Base-by-base conservation (phyloP, 1,140 invertebrate genomes). In the Drosophila nikananu region DNA sequence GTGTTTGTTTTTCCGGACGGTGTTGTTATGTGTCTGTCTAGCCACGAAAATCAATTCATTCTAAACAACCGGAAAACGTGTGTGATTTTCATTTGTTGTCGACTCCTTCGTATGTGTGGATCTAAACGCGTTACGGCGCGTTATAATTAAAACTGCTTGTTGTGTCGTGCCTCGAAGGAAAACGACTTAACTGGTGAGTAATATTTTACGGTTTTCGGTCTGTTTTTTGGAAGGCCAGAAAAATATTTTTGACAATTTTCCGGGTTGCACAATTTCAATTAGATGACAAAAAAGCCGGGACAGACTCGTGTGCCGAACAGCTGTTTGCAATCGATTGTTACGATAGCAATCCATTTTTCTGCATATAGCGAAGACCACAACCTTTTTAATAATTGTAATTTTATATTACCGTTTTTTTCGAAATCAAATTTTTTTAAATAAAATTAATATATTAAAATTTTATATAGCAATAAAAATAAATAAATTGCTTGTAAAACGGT, bases 41-140 rank as follows among this genome's bases (percentile, higher is more conserved):
- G 48, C 49, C 81, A 70, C 64, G 72, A 81, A 60, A 86, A 86
- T 86, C 83, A 86, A 86, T 86, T 86, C 58, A 68, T 66, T 65
- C 54, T 39, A 51, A 67, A 70, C 64, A 77, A 75, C 19, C 63
- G 27, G 55, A 46, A 49, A 55, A 37, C 48, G 57, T 44, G 52
- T 75, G 49, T 48, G 48, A 51, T 68, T 80, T 76, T 71, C 83
- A 83, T 68, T 87, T 80, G 76, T 73, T 86, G 62, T 68, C 63
- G 58, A 68, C 65, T 55, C 62, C 58, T 80, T 67, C 62, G 44
- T 61, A 76, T 57, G 70, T 30, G 57, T 62, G 68, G 46, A 61
- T 64, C 65, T 49, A 55, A 65, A 70, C 63, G 81, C 82, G 73
- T 67, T 81, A 46, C 59, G 49, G 55, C 55, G 81, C 63, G 49